Percentiles rank a stretch among this genome's conserved stretches.
Evolutionary conservation across 2,888 invertebrate genomes (phyloP).

Genomic region (Lomographa bimaculata): DNA sequence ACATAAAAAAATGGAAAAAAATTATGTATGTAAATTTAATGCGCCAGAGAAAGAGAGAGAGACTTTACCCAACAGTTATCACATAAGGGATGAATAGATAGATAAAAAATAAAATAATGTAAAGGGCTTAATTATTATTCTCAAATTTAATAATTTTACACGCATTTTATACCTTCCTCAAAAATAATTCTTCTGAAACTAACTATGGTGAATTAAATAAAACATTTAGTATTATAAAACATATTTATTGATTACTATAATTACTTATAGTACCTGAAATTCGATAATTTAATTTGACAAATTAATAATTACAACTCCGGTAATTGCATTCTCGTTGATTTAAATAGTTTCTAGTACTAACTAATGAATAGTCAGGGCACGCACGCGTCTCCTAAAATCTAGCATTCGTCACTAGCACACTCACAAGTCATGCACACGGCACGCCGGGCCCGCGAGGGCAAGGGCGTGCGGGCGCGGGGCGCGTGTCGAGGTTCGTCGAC

Average conservation of each 20-base stretch:
- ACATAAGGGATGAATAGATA: too few relatives aligned
- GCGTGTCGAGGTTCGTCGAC: slow-evolving; percentile 81
- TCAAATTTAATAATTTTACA: too few relatives aligned
- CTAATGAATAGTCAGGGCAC: slow-evolving; percentile 65
- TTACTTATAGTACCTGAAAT: slow-evolving; percentile 80
- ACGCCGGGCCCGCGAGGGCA: slow-evolving; percentile 35
- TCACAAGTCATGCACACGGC: slow-evolving; percentile 43
- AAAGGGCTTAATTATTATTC: too few relatives aligned
- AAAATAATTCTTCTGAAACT: too few relatives aligned
- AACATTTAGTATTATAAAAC: slow-evolving; percentile 59
- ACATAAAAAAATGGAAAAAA: too few relatives aligned
- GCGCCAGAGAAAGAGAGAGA: too few relatives aligned
- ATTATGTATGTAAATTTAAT: too few relatives aligned
- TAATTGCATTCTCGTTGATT: slow-evolving; percentile 73
- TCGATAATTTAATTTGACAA: slow-evolving; percentile 79
- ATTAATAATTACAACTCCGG: slow-evolving; percentile 75
- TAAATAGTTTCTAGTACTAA: slow-evolving; percentile 75
- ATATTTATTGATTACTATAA: slow-evolving; percentile 55
- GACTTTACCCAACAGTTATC: too few relatives aligned
- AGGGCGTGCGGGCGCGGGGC: slow-evolving; percentile 59
- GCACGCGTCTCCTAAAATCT: slow-evolving; percentile 48
- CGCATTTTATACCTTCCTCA: too few relatives aligned
- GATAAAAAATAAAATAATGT: too few relatives aligned
- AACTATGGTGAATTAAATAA: slow-evolving; percentile 17
- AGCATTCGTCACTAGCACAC: slow-evolving; percentile 37